Evolutionary conservation across 2,797 vertebrate genomes (phyloP).

Genomic region (Dallia pectoralis): DNA sequence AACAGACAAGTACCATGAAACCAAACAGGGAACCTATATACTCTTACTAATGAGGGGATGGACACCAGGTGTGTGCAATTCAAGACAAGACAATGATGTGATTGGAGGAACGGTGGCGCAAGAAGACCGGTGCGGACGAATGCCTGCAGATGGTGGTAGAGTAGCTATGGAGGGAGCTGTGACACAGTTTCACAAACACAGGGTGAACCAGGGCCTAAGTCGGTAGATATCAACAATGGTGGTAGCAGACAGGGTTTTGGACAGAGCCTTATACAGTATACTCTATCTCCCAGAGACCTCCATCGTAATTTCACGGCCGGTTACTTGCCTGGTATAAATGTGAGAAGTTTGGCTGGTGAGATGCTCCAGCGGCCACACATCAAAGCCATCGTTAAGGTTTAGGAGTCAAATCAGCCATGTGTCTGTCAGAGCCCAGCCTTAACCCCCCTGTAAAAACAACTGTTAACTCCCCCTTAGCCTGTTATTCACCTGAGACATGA

Average conservation of each 20-base stretch:
- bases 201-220: background rate
- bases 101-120: too few relatives aligned
- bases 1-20: too few relatives aligned
- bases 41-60: too few relatives aligned
- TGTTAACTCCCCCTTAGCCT: background rate
- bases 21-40: too few relatives aligned
- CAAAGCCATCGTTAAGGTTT: constrained; percentile 13
- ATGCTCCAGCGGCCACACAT: constrained; percentile 7
- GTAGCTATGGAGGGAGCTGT: too few relatives aligned
- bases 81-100: too few relatives aligned
- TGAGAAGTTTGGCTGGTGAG: background rate
- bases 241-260: background rate
- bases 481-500: background rate
- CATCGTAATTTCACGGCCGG: constrained; percentile 21
- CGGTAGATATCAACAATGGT: background rate
- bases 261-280: background rate
- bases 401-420: background rate
- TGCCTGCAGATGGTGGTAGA: too few relatives aligned
- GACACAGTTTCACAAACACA: too few relatives aligned
- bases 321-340: constrained; percentile 10
- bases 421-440: background rate
- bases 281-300: background rate
- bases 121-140: too few relatives aligned
- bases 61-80: too few relatives aligned
- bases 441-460: background rate